phyloP scores from a whole-genome alignment of 2,888 invertebrate genomes.

The Anthophora plumipes region DNA sequence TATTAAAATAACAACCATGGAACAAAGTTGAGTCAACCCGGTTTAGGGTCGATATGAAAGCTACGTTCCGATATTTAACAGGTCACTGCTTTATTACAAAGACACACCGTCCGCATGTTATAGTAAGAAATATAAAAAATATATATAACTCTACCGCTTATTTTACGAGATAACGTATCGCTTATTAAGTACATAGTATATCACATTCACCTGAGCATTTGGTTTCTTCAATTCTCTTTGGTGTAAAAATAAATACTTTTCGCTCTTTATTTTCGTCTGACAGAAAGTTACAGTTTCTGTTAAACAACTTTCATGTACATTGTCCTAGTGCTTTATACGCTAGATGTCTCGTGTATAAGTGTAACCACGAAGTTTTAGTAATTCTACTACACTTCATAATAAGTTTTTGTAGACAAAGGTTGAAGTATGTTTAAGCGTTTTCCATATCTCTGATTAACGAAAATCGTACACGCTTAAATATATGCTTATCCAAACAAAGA shows the following conservation, averaged over 20 bases:
- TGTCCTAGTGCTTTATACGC: no score
- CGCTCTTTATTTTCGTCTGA: no score
- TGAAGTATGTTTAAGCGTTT: no score
- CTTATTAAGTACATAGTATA: background rate
- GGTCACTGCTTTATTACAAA: constrained; percentile 18
- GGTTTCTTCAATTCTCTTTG: background rate
- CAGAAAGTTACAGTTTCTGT: no score
- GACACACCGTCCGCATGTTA: background rate
- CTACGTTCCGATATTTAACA: constrained; percentile 1
- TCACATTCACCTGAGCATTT: background rate
- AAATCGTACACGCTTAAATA: no score
- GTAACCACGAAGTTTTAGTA: no score
- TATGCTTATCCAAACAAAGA: no score
- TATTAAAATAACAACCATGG: constrained; percentile 63
- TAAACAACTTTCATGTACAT: no score
- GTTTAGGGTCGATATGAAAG: constrained; percentile 30
- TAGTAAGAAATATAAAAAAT: background rate
- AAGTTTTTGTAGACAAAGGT: no score
- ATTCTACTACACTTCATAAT: no score
- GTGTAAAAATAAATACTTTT: background rate
- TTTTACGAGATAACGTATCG: background rate
- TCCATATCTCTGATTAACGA: no score
- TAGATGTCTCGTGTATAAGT: no score
- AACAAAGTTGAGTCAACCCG: constrained; percentile 43
- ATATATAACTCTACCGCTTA: background rate